phyloP scores from a whole-genome alignment of 2,888 invertebrate genomes.

The Aspidiotus destructor region DNA sequence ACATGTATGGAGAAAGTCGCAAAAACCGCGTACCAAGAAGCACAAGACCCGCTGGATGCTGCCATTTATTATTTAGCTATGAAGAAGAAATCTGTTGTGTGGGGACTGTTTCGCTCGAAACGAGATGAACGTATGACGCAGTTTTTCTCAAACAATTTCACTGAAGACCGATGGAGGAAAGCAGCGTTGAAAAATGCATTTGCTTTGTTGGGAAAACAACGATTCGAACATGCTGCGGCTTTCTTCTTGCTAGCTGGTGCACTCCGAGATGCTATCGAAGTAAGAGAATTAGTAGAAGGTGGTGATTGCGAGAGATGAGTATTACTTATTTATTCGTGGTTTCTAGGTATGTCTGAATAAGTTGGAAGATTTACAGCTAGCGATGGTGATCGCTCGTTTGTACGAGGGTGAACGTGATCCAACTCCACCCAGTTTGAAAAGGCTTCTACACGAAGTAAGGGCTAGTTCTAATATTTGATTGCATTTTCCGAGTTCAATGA shows the following conservation, averaged over 20 bases:
- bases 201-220: slow-evolving; percentile 84
- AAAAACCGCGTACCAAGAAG: slow-evolving; percentile 80
- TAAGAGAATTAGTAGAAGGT: slow-evolving; percentile 40
- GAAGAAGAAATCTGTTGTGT: slow-evolving; percentile 93
- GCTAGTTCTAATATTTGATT: background rate
- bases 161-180: slow-evolving; percentile 87
- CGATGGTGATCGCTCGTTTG: slow-evolving; percentile 83
- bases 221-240: slow-evolving; percentile 96
- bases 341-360: slow-evolving; percentile 72
- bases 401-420: slow-evolving; percentile 71
- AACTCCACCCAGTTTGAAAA: slow-evolving; percentile 59
- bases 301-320: background rate
- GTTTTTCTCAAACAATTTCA: slow-evolving; percentile 93
- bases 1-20: slow-evolving; percentile 82
- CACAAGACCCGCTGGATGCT: slow-evolving; percentile 94
- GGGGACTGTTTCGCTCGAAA: slow-evolving; percentile 85
- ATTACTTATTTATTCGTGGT: slow-evolving; percentile 32
- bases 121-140: slow-evolving; percentile 83
- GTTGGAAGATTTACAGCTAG: slow-evolving; percentile 88
- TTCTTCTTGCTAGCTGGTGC: slow-evolving; percentile 94
- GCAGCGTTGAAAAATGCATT: slow-evolving; percentile 98
- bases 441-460: slow-evolving; percentile 63
- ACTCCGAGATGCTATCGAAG: slow-evolving; percentile 90
- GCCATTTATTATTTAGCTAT: slow-evolving; percentile 95
- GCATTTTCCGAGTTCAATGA: background rate